phyloP scores from a whole-genome alignment of 2,888 invertebrate genomes.

The Doris montereyensis region DNA sequence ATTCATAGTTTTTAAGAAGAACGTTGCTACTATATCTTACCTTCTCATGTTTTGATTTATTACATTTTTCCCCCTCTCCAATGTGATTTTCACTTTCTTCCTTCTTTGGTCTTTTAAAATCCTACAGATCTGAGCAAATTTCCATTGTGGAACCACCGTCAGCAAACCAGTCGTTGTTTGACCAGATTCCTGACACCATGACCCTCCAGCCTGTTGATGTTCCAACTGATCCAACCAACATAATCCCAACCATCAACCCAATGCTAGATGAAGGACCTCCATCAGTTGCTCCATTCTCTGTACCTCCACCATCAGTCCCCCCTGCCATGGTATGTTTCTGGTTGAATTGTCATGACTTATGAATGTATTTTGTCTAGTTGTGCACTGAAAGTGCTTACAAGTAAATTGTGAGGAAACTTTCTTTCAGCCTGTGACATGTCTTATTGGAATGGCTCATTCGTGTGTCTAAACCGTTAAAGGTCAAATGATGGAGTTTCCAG shows the following conservation, averaged over 20 bases:
- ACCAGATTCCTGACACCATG: slow-evolving; percentile 56
- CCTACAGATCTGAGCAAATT: slow-evolving; percentile 46
- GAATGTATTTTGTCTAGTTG: too few species aligned
- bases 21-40: background rate
- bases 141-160: slow-evolving; percentile 43
- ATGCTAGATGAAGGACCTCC: slow-evolving; percentile 61
- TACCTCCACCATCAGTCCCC: slow-evolving; percentile 60
- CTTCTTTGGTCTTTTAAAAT: too few species aligned
- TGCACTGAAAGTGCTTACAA: too few species aligned
- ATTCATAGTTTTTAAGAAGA: too few species aligned
- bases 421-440: too few species aligned
- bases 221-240: slow-evolving; percentile 56
- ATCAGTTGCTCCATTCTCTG: slow-evolving; percentile 66
- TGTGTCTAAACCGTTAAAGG: too few species aligned
- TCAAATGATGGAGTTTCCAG: too few species aligned
- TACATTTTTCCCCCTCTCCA: background rate
- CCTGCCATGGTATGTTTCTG: slow-evolving; percentile 44
- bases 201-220: slow-evolving; percentile 50
- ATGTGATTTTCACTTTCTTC: too few species aligned
- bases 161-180: slow-evolving; percentile 56
- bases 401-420: too few species aligned
- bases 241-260: slow-evolving; percentile 46
- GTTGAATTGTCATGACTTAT: too few species aligned
- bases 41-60: background rate
- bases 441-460: too few species aligned